Percentiles rank a stretch among this genome's conserved stretches.
These are phyloP conservation scores for Sciaenops ocellatus DNA, from an alignment of 2,797 vertebrate species.

Conservation along the genomic window DNA sequence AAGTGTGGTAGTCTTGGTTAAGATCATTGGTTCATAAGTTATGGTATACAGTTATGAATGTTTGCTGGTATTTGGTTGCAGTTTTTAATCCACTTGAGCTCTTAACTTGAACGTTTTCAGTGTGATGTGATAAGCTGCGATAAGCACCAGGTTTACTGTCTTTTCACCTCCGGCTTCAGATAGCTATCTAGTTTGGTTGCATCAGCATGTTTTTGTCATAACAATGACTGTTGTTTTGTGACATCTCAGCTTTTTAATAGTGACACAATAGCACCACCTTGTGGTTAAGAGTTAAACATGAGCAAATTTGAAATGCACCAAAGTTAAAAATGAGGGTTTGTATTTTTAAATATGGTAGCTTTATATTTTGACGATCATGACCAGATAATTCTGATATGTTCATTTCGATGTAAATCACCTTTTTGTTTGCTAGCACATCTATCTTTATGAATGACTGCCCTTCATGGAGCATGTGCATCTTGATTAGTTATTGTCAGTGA, in stretches of 20 bases:
- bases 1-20: background rate
- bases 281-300: conserved; percentile 25
- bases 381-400: background rate
- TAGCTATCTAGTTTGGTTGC: background rate
- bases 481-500: too few species aligned
- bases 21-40: background rate
- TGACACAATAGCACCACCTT: conserved; percentile 26
- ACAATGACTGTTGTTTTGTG: background rate
- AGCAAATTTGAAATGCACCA: background rate
- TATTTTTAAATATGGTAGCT: background rate
- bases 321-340: background rate
- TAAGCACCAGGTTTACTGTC: too few species aligned
- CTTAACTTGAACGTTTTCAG: background rate
- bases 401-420: background rate
- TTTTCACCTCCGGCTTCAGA: background rate
- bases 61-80: background rate
- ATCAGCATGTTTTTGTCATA: background rate
- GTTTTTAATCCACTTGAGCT: background rate
- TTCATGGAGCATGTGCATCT: background rate
- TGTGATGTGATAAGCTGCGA: background rate
- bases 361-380: background rate
- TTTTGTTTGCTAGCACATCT: background rate
- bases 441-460: background rate
- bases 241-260: background rate
- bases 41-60: too few species aligned